These are phyloP conservation scores for Seriola dumerili DNA, from an alignment of 2,113 vertebrate species.

Conservation along the genomic window DNA sequence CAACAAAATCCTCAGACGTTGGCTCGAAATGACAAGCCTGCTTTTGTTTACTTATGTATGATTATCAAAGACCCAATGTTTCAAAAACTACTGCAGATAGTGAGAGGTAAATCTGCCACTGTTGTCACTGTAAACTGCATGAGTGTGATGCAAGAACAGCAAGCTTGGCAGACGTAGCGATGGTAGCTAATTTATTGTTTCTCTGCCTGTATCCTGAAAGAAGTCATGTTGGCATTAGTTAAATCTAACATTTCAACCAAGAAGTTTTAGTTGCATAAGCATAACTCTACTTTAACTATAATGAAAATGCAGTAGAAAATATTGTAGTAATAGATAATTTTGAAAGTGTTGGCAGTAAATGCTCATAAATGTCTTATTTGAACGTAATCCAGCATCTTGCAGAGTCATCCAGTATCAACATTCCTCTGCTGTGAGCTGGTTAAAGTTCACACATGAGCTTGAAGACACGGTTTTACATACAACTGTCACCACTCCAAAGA, in stretches of 20 bases:
- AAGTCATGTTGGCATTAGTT: neutral
- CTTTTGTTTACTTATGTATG: neutral
- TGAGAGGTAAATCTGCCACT: neutral
- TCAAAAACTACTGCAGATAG: neutral
- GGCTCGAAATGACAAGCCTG: neutral
- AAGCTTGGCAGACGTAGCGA: too few relatives aligned
- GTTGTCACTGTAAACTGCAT: neutral
- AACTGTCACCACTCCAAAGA: neutral
- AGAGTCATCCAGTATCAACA: too few relatives aligned
- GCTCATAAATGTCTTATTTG: neutral
- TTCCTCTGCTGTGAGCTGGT: neutral
- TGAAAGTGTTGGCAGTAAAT: neutral
- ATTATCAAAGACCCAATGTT: neutral
- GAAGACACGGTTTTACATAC: neutral
- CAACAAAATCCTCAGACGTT: neutral
- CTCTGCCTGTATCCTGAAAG: neutral
- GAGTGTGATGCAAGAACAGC: neutral
- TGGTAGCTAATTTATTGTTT: neutral
- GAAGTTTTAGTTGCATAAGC: neutral
- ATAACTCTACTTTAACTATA: neutral
- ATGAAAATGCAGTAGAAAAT: neutral
- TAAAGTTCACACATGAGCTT: neutral
- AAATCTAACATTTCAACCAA: neutral
- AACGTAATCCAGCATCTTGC: neutral
- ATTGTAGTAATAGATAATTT: neutral